Percentiles rank a stretch among this genome's conserved stretches.
Evolutionary conservation across 2,797 vertebrate genomes (phyloP).

Genomic region (Fundulus diaphanus): DNA sequence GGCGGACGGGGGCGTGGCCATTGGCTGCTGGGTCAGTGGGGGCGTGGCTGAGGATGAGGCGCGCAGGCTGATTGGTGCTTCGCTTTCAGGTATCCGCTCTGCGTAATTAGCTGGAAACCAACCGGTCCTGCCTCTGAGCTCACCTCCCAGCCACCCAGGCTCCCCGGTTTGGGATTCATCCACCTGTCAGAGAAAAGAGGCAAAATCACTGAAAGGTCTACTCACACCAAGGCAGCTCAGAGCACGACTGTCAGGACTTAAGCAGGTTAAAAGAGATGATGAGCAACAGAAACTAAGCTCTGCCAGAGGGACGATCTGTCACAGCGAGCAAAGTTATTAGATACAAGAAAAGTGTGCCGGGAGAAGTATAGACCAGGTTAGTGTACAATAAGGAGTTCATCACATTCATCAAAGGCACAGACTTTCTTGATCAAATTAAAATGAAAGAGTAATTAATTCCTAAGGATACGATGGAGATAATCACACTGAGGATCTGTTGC

Average conservation of each 20-base stretch:
- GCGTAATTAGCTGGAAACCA: conserved; percentile 99
- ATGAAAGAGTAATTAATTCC: neutral
- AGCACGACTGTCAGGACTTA: neutral
- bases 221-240: neutral
- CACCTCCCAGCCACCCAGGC: conserved; percentile 96
- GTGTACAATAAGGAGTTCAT: neutral
- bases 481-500: neutral
- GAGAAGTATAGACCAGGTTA: neutral
- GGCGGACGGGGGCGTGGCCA: conserved; percentile 69
- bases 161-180: conserved; percentile 98
- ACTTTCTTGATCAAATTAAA: neutral
- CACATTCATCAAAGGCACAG: neutral
- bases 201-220: accelerated
- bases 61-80: conserved; percentile 86
- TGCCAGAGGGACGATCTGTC: neutral
- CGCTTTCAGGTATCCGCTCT: conserved; percentile 91
- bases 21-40: conserved; percentile 69
- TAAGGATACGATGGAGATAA: neutral
- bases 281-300: neutral
- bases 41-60: conserved; percentile 69
- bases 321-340: conserved; percentile 1
- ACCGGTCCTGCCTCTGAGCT: conserved; percentile 93
- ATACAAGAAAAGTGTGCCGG: neutral
- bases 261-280: neutral
- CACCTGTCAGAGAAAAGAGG: conserved; percentile 80